Percentiles rank a stretch among this genome's conserved stretches.
Evolutionary conservation across 2,888 invertebrate species (phyloP).

Genomic region (Drosophila robusta): DNA sequence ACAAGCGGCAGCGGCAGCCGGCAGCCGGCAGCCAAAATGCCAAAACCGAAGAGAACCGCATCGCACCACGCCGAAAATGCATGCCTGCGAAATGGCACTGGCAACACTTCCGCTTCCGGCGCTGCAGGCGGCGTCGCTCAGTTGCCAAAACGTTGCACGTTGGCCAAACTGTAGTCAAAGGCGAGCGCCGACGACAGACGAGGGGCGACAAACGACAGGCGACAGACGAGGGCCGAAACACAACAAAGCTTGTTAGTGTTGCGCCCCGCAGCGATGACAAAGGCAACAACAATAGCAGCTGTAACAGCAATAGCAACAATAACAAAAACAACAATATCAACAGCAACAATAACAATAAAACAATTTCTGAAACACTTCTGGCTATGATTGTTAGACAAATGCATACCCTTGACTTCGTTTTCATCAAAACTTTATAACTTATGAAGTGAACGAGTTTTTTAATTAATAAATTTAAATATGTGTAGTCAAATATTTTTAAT

Average conservation of each 20-base stretch:
- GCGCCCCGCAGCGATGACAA: slow-evolving; percentile 54
- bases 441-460: no score
- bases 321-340: slow-evolving; percentile 6
- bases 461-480: no score
- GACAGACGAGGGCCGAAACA: slow-evolving; percentile 51
- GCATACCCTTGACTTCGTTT: background rate
- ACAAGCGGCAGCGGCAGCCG: slow-evolving; percentile 20
- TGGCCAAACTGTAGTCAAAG: slow-evolving; percentile 70
- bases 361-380: slow-evolving; percentile 14
- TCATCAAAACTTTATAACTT: no score
- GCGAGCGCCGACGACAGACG: slow-evolving; percentile 36
- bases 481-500: no score
- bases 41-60: slow-evolving; percentile 42
- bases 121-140: slow-evolving; percentile 71
- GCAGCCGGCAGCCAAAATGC: slow-evolving; percentile 44
- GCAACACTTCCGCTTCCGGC: slow-evolving; percentile 81
- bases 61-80: slow-evolving; percentile 54
- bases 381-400: background rate
- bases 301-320: slow-evolving; percentile 6
- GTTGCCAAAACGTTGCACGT: slow-evolving; percentile 72
- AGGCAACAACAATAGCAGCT: slow-evolving; percentile 21
- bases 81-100: slow-evolving; percentile 77
- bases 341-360: slow-evolving; percentile 17
- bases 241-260: slow-evolving; percentile 78
- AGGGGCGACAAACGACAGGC: slow-evolving; percentile 20